Evolutionary conservation across 2,113 vertebrate species (phyloP).

Genomic region (Ibidorhyncha struthersii): DNA sequence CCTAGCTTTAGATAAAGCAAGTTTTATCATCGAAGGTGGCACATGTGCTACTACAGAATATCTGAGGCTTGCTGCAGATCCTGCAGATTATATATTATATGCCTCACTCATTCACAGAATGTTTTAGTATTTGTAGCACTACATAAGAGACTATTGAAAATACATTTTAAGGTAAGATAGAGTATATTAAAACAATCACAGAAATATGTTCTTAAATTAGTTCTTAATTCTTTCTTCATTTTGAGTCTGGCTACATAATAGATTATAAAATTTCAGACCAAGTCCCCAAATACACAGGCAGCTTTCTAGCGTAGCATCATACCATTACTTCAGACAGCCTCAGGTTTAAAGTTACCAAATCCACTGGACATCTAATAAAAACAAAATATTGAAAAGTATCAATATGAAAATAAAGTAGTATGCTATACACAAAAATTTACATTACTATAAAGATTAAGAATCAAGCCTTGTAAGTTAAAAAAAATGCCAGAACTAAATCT

Average conservation of each 20-base stretch:
- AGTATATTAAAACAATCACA: neutral
- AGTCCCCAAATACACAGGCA: neutral
- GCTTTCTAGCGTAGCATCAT: neutral
- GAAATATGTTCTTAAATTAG: neutral
- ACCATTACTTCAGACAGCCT: neutral
- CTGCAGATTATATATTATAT: neutral
- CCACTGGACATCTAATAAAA: neutral
- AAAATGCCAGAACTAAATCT: neutral
- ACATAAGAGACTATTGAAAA: neutral
- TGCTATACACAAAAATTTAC: neutral
- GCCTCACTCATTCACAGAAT: neutral
- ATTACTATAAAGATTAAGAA: neutral
- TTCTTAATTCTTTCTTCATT: neutral
- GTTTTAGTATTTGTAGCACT: neutral
- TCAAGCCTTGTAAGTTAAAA: neutral
- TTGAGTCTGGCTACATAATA: neutral
- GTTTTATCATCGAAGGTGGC: neutral
- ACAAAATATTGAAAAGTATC: neutral
- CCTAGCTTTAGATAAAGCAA: neutral
- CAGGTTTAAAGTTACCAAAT: neutral
- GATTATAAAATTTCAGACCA: neutral
- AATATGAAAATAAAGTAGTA: neutral
- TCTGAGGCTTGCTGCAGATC: neutral
- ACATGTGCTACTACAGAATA: neutral
- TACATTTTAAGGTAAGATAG: neutral